Evolutionary conservation across 1,140 invertebrate genomes (phyloP).

Genomic region (Zaprionus ornatus): DNA sequence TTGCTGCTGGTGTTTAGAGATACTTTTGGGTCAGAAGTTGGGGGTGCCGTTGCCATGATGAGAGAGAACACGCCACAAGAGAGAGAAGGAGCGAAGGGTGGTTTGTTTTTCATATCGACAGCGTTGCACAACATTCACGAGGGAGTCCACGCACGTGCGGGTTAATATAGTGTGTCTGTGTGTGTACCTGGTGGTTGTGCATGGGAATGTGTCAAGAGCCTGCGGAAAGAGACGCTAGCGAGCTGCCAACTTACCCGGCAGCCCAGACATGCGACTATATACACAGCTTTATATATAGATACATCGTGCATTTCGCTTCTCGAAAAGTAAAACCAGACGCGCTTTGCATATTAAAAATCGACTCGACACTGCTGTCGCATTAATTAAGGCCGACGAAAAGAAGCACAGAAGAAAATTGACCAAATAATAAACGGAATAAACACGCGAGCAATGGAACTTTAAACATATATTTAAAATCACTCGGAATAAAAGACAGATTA

Average conservation of each 20-base stretch:
- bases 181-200: slow-evolving; percentile 23
- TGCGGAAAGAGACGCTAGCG: slow-evolving; percentile 14
- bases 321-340: slow-evolving; percentile 48
- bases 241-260: slow-evolving; percentile 42
- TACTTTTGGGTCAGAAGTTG: slow-evolving; percentile 5
- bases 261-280: slow-evolving; percentile 11
- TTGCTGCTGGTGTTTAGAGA: neutral
- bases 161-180: neutral
- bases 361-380: slow-evolving; percentile 50
- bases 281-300: neutral
- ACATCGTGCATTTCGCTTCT: slow-evolving; percentile 11
- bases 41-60: neutral
- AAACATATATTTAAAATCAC: slow-evolving; percentile 52
- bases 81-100: slow-evolving; percentile 14
- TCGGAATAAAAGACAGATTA: slow-evolving; percentile 54
- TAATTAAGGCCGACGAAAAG: slow-evolving; percentile 66
- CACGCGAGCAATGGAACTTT: slow-evolving; percentile 65
- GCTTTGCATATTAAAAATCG: slow-evolving; percentile 66
- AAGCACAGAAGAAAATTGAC: slow-evolving; percentile 16
- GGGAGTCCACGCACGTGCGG: slow-evolving; percentile 42
- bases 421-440: slow-evolving; percentile 11
- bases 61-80: neutral
- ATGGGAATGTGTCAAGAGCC: slow-evolving; percentile 58
- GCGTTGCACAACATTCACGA: slow-evolving; percentile 29
- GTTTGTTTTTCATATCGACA: slow-evolving; percentile 14